These are phyloP conservation scores for Drosophila diplacantha DNA, from an alignment of 2,888 invertebrate genomes.

Conservation along the genomic window DNA sequence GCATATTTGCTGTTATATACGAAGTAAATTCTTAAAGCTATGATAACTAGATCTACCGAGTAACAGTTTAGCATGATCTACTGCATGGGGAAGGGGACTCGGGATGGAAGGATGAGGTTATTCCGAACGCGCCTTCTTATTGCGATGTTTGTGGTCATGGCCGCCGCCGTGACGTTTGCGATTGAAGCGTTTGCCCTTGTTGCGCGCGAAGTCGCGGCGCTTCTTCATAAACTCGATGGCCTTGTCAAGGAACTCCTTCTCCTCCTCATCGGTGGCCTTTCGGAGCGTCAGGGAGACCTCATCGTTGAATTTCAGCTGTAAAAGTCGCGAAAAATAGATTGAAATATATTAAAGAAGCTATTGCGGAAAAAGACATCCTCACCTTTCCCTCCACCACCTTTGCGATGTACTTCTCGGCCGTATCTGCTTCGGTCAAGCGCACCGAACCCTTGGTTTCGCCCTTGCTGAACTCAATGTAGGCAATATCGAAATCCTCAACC, in stretches of 20 bases:
- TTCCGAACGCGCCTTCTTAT: constrained; percentile 62
- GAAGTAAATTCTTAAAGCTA: constrained; percentile 50
- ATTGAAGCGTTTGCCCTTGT: constrained; percentile 65
- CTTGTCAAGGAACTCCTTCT: constrained; percentile 82
- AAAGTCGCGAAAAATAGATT: not conserved
- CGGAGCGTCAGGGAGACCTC: constrained; percentile 80
- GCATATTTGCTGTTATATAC: constrained; percentile 4
- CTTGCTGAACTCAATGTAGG: constrained; percentile 86
- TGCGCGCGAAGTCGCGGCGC: constrained; percentile 78
- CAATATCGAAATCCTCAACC: constrained; percentile 79
- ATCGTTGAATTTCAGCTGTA: constrained; percentile 76
- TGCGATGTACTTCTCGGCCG: constrained; percentile 82
- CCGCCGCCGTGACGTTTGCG: constrained; percentile 74
- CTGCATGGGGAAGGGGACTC: constrained; percentile 9
- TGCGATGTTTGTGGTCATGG: constrained; percentile 59
- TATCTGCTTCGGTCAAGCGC: constrained; percentile 84
- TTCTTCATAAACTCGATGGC: constrained; percentile 82
- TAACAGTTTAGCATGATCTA: constrained; percentile 26
- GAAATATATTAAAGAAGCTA: not conserved
- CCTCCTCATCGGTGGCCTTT: constrained; percentile 85
- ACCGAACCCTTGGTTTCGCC: constrained; percentile 87
- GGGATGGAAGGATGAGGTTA: constrained; percentile 30
- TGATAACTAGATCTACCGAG: constrained; percentile 60
- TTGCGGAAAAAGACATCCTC: constrained; percentile 45
- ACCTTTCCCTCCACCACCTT: constrained; percentile 83